Conservation (phyloP, 2,888 invertebrate species). For the Arge pagana region DNA sequence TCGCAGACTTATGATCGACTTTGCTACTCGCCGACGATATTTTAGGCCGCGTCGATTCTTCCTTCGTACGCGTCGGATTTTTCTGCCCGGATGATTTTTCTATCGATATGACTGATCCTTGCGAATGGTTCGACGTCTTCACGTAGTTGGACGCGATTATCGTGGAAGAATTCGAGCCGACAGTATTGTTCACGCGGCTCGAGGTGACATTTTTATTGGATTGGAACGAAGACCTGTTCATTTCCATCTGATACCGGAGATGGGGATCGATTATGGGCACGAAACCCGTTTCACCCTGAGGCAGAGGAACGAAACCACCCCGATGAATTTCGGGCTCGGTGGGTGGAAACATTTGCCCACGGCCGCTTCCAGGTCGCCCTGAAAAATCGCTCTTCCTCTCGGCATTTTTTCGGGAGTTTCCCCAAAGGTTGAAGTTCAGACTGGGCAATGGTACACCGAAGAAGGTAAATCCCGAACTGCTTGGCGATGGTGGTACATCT, state of each 20-base stretch:
- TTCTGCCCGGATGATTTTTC: conserved; percentile 25
- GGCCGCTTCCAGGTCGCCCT: conserved; percentile 45
- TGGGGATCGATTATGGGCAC: conserved; percentile 67
- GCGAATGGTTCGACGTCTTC: conserved; percentile 26
- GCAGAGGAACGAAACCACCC: conserved; percentile 78
- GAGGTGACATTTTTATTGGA: conserved; percentile 9
- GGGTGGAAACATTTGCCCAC: conserved; percentile 56
- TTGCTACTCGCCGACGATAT: conserved; percentile 25
- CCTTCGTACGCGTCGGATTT: neutral
- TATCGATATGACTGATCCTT: conserved; percentile 32
- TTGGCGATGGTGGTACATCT: conserved; percentile 59
- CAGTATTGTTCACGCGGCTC: conserved; percentile 22
- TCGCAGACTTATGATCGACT: neutral
- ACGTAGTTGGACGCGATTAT: conserved; percentile 1
- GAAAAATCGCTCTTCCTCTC: conserved; percentile 50
- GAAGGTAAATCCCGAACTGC: conserved; percentile 75
- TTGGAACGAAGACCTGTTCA: neutral
- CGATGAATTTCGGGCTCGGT: conserved; percentile 70
- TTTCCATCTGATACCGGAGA: conserved; percentile 9
- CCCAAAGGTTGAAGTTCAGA: conserved; percentile 71
- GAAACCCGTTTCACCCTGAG: conserved; percentile 74
- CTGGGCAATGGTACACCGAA: conserved; percentile 83
- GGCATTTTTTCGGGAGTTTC: conserved; percentile 54
- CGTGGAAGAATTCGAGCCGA: neutral
- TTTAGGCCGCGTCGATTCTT: conserved; percentile 7